Percentiles rank a stretch among this genome's conserved stretches.
phyloP scores from a whole-genome alignment of 2,797 vertebrate species.

The Tiaroga cobitis region DNA sequence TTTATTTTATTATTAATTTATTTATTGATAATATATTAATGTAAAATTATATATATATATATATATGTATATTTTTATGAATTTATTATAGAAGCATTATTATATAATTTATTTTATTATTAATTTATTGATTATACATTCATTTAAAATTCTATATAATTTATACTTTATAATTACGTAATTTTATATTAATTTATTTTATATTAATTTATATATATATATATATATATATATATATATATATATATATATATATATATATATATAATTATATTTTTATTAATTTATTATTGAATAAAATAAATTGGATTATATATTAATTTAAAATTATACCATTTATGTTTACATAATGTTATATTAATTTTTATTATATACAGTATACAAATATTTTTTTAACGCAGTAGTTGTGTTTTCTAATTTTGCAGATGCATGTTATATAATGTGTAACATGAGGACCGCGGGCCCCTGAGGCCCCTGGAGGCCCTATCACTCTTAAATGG shows the following conservation, averaged over 20 bases:
- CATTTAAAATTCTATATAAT: background rate
- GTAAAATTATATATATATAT: too few species aligned
- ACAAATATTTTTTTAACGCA: background rate
- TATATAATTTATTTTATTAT: too few species aligned
- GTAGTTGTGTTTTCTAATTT: conserved; percentile 28
- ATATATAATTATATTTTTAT: background rate
- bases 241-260: background rate
- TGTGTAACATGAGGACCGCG: conserved; percentile 55
- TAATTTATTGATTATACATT: background rate
- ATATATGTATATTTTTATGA: too few species aligned
- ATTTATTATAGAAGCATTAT: background rate
- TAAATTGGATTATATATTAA: too few species aligned
- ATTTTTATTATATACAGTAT: too few species aligned
- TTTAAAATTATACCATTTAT: too few species aligned
- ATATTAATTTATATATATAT: too few species aligned
- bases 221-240: too few species aligned
- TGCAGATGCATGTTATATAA: conserved; percentile 52
- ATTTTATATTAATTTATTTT: background rate
- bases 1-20: background rate
- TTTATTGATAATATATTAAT: too few species aligned
- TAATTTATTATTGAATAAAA: too few species aligned
- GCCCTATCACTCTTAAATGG: conserved; percentile 57
- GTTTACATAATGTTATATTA: background rate
- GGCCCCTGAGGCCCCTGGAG: conserved; percentile 51
- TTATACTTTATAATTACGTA: background rate